phyloP scores from a whole-genome alignment of 2,888 invertebrate genomes.

The Bellardia bayeri region DNA sequence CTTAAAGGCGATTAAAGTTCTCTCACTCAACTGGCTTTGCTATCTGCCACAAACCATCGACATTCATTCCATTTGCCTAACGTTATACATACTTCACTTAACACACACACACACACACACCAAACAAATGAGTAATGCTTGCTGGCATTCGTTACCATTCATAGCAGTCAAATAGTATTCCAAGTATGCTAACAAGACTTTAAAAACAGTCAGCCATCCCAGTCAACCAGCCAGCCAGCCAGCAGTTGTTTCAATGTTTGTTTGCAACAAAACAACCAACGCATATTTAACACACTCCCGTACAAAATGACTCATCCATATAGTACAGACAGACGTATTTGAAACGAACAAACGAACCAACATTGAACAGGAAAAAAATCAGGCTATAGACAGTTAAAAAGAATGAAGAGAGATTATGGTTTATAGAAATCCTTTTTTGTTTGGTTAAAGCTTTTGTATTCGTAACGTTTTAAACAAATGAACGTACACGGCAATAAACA shows the following conservation, averaged over 20 bases:
- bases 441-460: slow-evolving; percentile 41
- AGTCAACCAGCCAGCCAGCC: not conserved
- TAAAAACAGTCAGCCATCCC: not conserved
- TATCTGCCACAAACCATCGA: slow-evolving; percentile 21
- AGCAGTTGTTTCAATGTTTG: slow-evolving; percentile 13
- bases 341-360: slow-evolving; percentile 6
- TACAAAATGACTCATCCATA: slow-evolving; percentile 53
- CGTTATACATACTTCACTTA: slow-evolving; percentile 39
- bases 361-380: slow-evolving; percentile 42
- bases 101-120: slow-evolving; percentile 3
- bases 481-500: not conserved
- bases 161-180: slow-evolving; percentile 55
- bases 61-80: slow-evolving; percentile 14
- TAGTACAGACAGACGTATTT: slow-evolving; percentile 12
- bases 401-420: slow-evolving; percentile 35
- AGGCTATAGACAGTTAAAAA: slow-evolving; percentile 50
- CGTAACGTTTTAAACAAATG: slow-evolving; percentile 8
- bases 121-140: slow-evolving; percentile 51
- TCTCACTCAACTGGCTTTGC: slow-evolving; percentile 4
- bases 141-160: slow-evolving; percentile 15
- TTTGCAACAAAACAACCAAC: not conserved
- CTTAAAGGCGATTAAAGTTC: slow-evolving; percentile 36
- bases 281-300: slow-evolving; percentile 11
- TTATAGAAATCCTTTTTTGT: slow-evolving; percentile 40
- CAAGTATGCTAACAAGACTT: slow-evolving; percentile 48